Evolutionary conservation across 2,888 invertebrate genomes (phyloP).

Genomic region (Aethes cnicana): DNA sequence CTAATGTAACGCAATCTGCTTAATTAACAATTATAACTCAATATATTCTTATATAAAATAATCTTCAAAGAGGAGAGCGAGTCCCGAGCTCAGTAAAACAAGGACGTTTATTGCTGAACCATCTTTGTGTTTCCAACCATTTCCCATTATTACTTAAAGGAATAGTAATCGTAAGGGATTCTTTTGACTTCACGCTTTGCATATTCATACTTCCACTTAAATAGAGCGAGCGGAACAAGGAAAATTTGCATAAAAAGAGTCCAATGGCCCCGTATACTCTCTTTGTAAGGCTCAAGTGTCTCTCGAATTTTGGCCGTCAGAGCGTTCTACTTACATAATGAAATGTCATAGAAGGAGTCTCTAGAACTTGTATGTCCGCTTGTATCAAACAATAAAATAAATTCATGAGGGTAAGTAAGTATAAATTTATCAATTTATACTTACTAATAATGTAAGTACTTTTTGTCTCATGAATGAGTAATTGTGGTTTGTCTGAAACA

Average conservation of each 20-base stretch:
- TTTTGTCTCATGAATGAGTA: no score
- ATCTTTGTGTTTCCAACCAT: not conserved
- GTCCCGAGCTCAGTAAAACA: not conserved
- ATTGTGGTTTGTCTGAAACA: no score
- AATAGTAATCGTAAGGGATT: conserved; percentile 15
- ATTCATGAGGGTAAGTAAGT: no score
- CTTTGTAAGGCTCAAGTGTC: conserved; percentile 11
- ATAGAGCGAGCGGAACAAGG: conserved; percentile 27
- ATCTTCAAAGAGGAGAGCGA: no score
- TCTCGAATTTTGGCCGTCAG: not conserved
- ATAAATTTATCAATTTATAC: no score
- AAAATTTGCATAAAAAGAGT: conserved; percentile 28
- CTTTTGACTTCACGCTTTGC: conserved; percentile 26
- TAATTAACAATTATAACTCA: not conserved
- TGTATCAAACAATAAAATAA: no score
- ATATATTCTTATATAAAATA: no score
- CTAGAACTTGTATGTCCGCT: no score
- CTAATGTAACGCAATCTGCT: not conserved
- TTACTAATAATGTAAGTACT: no score
- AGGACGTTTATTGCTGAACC: not conserved
- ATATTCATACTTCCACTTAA: conserved; percentile 26
- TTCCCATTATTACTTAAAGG: not conserved
- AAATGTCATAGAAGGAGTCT: no score
- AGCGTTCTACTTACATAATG: no score
- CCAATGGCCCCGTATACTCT: conserved; percentile 10